These are phyloP conservation scores for Pelusios castaneus DNA, from an alignment of 2,113 vertebrate genomes.

Conservation along the genomic window DNA sequence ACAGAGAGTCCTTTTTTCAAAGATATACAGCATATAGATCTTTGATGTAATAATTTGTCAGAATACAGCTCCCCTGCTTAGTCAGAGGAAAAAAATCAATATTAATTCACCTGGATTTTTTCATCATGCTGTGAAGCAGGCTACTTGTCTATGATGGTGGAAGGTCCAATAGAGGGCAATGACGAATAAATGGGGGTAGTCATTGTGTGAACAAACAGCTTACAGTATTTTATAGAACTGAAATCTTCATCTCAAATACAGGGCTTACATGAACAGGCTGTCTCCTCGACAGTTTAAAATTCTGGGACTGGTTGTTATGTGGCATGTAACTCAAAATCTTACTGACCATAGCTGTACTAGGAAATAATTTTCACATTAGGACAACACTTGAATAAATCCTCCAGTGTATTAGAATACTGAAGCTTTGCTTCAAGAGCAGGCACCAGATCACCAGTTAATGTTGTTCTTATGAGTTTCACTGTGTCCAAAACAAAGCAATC, in stretches of 20 bases:
- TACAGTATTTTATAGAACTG: constrained; percentile 21
- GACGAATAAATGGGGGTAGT: background rate
- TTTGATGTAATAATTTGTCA: background rate
- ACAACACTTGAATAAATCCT: background rate
- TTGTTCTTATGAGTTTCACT: background rate
- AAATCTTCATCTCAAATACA: background rate
- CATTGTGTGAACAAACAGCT: constrained; percentile 6
- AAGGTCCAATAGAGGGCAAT: background rate
- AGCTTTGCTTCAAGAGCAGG: background rate
- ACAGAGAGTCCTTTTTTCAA: background rate
- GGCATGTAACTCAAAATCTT: background rate
- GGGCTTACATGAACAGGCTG: background rate
- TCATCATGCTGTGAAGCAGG: background rate
- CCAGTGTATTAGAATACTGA: background rate
- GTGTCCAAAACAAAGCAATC: background rate
- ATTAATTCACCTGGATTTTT: background rate
- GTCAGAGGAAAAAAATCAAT: background rate
- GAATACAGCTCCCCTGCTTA: background rate
- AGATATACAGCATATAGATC: background rate
- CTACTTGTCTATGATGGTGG: background rate
- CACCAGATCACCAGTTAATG: background rate
- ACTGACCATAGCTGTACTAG: background rate
- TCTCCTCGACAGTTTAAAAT: background rate
- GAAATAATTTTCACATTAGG: background rate
- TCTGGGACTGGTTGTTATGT: background rate